phyloP scores from a whole-genome alignment of 2,888 invertebrate species.

The Cordylochernes scorpioides region DNA sequence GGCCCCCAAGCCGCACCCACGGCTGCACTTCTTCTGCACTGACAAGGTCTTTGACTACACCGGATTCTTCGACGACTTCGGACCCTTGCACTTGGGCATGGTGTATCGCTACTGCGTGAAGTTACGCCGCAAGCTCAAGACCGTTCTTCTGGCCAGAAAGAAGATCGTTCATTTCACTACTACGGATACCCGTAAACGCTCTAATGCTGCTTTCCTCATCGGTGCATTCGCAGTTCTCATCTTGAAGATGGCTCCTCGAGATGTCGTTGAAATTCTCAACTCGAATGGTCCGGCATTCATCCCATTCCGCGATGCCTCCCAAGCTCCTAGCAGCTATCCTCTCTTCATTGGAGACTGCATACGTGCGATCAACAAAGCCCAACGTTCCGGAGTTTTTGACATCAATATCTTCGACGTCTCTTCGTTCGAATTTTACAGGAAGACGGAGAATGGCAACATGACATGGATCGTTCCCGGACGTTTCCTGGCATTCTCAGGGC shows the following conservation, averaged over 20 bases:
- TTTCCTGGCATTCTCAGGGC: constrained; percentile 92
- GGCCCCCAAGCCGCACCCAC: neutral
- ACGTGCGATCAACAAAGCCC: constrained; percentile 47
- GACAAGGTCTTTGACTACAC: constrained; percentile 8
- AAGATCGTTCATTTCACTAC: constrained; percentile 75
- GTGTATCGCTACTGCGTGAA: constrained; percentile 70
- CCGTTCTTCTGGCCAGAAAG: constrained; percentile 31
- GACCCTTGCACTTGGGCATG: constrained; percentile 81
- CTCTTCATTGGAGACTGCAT: constrained; percentile 65
- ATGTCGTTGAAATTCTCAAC: constrained; percentile 46
- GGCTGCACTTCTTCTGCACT: neutral
- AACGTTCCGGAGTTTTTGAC: neutral
- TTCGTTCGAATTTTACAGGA: constrained; percentile 24
- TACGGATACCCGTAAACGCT: constrained; percentile 49
- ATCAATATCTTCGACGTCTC: neutral
- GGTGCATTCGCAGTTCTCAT: constrained; percentile 82
- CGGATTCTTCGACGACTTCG: constrained; percentile 76
- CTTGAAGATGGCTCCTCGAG: constrained; percentile 52
- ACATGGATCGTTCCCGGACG: constrained; percentile 97
- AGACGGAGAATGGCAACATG: constrained; percentile 90
- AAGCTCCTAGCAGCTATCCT: constrained; percentile 58
- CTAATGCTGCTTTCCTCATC: constrained; percentile 82
- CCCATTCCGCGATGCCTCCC: constrained; percentile 62
- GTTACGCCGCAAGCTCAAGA: constrained; percentile 42
- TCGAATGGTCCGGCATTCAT: constrained; percentile 36